A percentile compares a stretch with the other conserved stretches of the same genome.
Conservation (phyloP, 1,140 invertebrate genomes). For the Drosophila santomea region DNA sequence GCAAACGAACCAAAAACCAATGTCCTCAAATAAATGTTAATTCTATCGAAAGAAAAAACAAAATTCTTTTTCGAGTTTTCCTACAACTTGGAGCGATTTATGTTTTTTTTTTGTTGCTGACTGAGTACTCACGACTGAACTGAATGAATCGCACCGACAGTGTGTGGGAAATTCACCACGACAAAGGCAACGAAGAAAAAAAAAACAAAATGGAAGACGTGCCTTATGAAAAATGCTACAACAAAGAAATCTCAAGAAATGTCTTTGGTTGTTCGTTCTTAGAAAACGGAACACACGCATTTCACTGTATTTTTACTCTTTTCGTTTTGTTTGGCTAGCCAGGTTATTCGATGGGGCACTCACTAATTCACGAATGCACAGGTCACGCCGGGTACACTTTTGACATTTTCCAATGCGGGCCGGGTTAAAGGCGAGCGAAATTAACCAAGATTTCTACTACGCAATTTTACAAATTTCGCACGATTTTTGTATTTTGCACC, state of each 20-base stretch:
- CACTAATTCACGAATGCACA: constrained; percentile 23
- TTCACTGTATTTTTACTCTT: constrained; percentile 13
- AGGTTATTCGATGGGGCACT: constrained; percentile 25
- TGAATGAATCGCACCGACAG: constrained; percentile 64
- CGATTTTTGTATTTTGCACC: constrained; percentile 82
- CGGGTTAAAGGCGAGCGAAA: constrained; percentile 9
- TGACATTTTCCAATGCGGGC: background rate
- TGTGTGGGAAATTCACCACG: constrained; percentile 75
- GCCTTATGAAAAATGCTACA: constrained; percentile 69
- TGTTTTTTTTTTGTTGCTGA: background rate
- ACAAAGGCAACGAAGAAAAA: constrained; percentile 53
- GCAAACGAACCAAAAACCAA: constrained; percentile 67
- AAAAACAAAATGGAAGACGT: constrained; percentile 81
- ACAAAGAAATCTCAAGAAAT: constrained; percentile 75
- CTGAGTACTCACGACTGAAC: constrained; percentile 18
- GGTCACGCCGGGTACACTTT: constrained; percentile 12
- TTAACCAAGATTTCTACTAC: constrained; percentile 59
- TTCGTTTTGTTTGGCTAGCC: constrained; percentile 1
- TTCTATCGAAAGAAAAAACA: constrained; percentile 22
- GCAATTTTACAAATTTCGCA: constrained; percentile 79
- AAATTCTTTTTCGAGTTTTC: constrained; percentile 10
- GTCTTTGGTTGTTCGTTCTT: constrained; percentile 38
- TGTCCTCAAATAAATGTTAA: constrained; percentile 57
- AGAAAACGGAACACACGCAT: constrained; percentile 24
- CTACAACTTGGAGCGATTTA: background rate